Base-by-base conservation (phyloP, 2,888 invertebrate genomes). In the Phaonia tiefii region DNA sequence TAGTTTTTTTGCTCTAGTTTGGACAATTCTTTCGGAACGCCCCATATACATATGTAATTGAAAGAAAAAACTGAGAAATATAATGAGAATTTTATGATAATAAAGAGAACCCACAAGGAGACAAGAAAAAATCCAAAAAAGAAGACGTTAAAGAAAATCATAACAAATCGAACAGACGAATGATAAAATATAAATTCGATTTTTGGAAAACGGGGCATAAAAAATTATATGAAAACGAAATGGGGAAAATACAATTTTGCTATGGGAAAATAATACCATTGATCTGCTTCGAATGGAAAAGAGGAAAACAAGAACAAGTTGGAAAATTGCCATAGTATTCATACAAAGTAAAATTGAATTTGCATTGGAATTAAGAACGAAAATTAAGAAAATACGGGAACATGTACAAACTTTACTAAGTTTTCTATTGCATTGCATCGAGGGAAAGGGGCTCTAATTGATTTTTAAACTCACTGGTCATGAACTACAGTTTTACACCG, bases 31-130 rank as follows among this genome's bases (percentile, higher is more conserved):
- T 31, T 51, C 22, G 10, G 15, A 49, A 69, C 37, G 2, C 4
- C 5, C 3, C 44, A 67, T n/a, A 44, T 20, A n/a, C 67, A 26
- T 49, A 69, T 67, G 60, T 31, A 69, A 49, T 11, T 15, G 15
- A 4, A n/a, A 13, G 58, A 58, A 72, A 81, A 67, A 72, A 42
- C 77, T 31, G 67, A 78, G 56, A 78, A 81, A 80, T 75, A 54
- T 81, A 78, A 81, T 72, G 67, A 37, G 67, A 46, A 72, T 81
- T 78, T 81, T 67, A 78, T 81, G 56, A 72, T 74, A 58, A 46
- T 46, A 15, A 63, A 56, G 20, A 44, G 31, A 37, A 31, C 20
- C 20, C 39, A 63, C 39, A 7, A 39, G 37, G 63, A 20, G 42
- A 31, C 31, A 37, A n/a, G 58, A 58, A 15, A 58, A 58, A 37